Conservation (phyloP, 2,797 vertebrate species). For the Lutjanus campechanus region DNA sequence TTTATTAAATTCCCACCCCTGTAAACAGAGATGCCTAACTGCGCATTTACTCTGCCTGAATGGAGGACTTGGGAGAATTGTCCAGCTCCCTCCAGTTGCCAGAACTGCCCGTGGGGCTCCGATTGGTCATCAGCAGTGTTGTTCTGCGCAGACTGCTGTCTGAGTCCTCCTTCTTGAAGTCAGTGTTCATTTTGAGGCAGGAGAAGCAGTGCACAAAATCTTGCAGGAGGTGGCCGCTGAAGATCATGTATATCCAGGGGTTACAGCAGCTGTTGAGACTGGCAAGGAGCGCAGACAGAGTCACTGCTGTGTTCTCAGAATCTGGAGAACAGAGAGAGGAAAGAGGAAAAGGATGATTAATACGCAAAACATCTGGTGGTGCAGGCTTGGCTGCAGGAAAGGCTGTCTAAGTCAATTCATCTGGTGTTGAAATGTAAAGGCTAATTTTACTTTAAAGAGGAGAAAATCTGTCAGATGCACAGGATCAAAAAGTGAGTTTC, state of each 20-base stretch:
- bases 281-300: constrained; percentile 93
- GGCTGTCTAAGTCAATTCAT: constrained; percentile 24
- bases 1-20: not conserved
- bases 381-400: constrained; percentile 11
- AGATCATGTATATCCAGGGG: constrained; percentile 99
- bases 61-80: constrained; percentile 83
- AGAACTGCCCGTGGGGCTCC: constrained; percentile 89
- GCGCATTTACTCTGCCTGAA: constrained; percentile 64
- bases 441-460: not conserved
- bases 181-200: constrained; percentile 82
- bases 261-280: constrained; percentile 99
- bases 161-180: constrained; percentile 91
- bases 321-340: constrained; percentile 83
- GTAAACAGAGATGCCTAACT: constrained; percentile 14
- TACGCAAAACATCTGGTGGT: constrained; percentile 63
- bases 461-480: constrained; percentile 4
- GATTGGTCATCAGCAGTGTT: constrained; percentile 89
- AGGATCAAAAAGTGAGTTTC: constrained; percentile 2
- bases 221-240: constrained; percentile 96
- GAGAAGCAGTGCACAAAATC: constrained; percentile 91
- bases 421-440: constrained; percentile 30
- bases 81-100: constrained; percentile 88
- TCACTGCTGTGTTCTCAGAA: constrained; percentile 92
- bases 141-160: constrained; percentile 92
- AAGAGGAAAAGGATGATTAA: constrained; percentile 47